Evolutionary conservation across 2,797 vertebrate species (phyloP).

Genomic region (Gallirallus australis): DNA sequence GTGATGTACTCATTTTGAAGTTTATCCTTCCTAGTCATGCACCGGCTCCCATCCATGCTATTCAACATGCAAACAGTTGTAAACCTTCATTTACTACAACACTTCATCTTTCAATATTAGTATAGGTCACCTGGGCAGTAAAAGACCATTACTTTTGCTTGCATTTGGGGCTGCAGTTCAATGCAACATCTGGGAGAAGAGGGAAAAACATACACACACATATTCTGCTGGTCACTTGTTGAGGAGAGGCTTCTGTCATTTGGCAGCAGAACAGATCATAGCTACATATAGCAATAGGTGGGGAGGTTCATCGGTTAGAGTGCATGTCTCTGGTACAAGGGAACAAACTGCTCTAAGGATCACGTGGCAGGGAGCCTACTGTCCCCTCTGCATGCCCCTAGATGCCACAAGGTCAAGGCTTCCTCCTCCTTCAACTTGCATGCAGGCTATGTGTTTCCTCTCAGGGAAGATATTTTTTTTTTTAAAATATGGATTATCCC

Average conservation of each 20-base stretch:
- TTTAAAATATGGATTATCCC: neutral
- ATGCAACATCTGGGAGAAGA: neutral
- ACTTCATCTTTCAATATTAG: neutral
- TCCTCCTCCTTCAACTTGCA: neutral
- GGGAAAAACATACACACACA: neutral
- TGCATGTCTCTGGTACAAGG: neutral
- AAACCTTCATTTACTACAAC: neutral
- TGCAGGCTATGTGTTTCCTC: neutral
- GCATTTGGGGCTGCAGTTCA: neutral
- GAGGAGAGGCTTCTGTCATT: neutral
- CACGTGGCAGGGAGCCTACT: neutral
- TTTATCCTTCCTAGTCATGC: neutral
- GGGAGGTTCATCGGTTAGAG: neutral
- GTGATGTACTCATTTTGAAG: neutral
- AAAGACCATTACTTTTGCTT: neutral
- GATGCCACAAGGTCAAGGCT: neutral
- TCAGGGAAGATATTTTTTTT: neutral
- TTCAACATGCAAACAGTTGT: neutral
- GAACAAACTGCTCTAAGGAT: neutral
- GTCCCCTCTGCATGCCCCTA: accelerated
- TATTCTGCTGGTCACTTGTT: neutral
- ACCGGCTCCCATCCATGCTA: neutral
- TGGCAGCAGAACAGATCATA: neutral
- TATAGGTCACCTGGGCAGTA: neutral
- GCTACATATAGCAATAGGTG: neutral